These are phyloP conservation scores for Spodoptera picta DNA, from an alignment of 2,888 invertebrate genomes.

Conservation along the genomic window DNA sequence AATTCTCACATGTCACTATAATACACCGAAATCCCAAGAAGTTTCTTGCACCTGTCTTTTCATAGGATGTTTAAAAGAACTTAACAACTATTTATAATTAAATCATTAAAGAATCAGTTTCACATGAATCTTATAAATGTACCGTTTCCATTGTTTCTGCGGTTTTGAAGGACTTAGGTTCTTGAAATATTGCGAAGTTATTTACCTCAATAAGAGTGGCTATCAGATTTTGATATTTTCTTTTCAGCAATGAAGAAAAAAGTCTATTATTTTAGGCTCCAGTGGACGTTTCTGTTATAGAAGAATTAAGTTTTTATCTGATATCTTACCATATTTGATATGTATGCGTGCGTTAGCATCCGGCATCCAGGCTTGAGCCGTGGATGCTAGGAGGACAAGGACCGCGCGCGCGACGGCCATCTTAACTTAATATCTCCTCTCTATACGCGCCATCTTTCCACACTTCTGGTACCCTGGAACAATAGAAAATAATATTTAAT, in stretches of 20 bases:
- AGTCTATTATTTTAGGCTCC: too few species aligned
- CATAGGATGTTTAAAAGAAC: conserved; percentile 39
- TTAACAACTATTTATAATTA: conserved; percentile 5
- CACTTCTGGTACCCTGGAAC: conserved; percentile 73
- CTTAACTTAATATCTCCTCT: conserved; percentile 78
- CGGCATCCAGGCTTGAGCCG: conserved; percentile 92
- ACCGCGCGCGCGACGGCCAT: conserved; percentile 88
- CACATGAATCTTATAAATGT: neutral
- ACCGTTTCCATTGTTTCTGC: too few species aligned
- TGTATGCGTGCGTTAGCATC: conserved; percentile 91
- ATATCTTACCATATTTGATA: conserved; percentile 89
- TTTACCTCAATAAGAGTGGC: too few species aligned
- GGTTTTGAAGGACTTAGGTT: too few species aligned
- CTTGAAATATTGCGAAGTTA: too few species aligned
- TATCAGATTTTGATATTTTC: too few species aligned
- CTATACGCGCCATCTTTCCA: conserved; percentile 80
- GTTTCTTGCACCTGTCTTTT: conserved; percentile 67
- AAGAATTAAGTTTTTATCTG: too few species aligned
- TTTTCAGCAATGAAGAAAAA: too few species aligned
- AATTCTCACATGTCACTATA: conserved; percentile 79
- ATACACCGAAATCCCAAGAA: conserved; percentile 54
- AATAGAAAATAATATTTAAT: conserved; percentile 42
- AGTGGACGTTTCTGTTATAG: too few species aligned
- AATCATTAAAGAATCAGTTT: conserved; percentile 7
- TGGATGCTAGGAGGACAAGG: conserved; percentile 86